A percentile compares a stretch with the other conserved stretches of the same genome.
Conservation (phyloP, 2,888 invertebrate species). For the Netelia fuscicornis region DNA sequence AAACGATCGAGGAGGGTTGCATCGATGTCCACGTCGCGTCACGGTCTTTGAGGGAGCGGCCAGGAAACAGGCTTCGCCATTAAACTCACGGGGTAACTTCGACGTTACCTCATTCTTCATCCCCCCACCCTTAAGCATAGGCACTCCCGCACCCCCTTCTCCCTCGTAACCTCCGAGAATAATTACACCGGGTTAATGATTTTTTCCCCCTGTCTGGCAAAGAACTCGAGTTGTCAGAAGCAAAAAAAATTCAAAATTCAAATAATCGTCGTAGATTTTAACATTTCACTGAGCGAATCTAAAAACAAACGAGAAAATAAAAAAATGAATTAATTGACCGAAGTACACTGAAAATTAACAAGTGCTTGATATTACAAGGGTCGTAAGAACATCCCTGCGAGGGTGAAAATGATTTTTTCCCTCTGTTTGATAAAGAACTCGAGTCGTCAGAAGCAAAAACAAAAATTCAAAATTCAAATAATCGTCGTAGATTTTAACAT, state of each 20-base stretch:
- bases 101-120: slow-evolving; percentile 65
- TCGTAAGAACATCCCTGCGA: not conserved
- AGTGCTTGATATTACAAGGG: not conserved
- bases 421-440: too few relatives aligned
- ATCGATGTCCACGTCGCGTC: slow-evolving; percentile 33
- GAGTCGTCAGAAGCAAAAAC: too few relatives aligned
- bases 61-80: slow-evolving; percentile 81
- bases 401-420: not conserved
- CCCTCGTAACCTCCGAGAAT: slow-evolving; percentile 77
- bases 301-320: not conserved
- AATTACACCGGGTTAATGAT: slow-evolving; percentile 80
- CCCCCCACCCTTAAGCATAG: slow-evolving; percentile 38
- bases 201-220: slow-evolving; percentile 71
- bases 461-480: too few relatives aligned
- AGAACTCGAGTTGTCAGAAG: not conserved
- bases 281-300: not conserved
- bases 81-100: slow-evolving; percentile 78
- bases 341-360: slow-evolving; percentile 27
- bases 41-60: slow-evolving; percentile 78
- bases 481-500: too few relatives aligned
- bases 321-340: slow-evolving; percentile 7
- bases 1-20: slow-evolving; percentile 18
- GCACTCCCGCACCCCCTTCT: slow-evolving; percentile 34
- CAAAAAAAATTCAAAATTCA: too few relatives aligned
- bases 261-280: not conserved